phyloP scores from a whole-genome alignment of 2,797 vertebrate genomes.

The Tokudaia tokunoshimensis region DNA sequence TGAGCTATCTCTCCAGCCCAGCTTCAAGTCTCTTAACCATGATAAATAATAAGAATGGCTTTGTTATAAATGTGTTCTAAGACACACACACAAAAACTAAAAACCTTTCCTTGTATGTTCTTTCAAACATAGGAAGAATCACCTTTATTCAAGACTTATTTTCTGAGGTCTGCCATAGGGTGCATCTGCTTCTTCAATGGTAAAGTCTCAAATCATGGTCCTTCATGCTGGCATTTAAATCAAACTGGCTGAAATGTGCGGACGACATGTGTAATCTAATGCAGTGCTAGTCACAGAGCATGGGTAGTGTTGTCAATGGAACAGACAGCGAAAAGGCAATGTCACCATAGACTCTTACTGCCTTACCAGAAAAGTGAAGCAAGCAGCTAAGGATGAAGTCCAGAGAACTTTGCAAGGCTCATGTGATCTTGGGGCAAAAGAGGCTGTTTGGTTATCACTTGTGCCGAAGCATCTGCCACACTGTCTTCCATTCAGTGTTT shows the following conservation, averaged over 20 bases:
- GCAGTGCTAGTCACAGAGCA: background rate
- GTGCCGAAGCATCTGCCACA: background rate
- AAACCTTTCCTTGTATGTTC: background rate
- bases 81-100: background rate
- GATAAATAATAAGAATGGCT: background rate
- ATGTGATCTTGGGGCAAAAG: background rate
- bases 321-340: background rate
- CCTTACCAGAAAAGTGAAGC: background rate
- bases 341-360: background rate
- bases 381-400: background rate
- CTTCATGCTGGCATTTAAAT: background rate
- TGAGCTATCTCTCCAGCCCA: background rate
- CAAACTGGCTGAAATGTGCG: background rate
- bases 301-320: background rate
- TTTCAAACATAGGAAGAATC: background rate
- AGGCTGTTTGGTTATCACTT: background rate
- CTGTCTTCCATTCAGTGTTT: background rate
- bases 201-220: background rate
- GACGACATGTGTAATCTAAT: background rate
- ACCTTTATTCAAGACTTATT: conserved; percentile 10
- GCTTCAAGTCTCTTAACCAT: background rate
- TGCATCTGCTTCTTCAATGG: background rate
- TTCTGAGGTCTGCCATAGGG: background rate
- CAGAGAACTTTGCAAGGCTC: background rate
- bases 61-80: conserved; percentile 1